Percentiles rank a stretch among this genome's conserved stretches.
phyloP scores from a whole-genome alignment of 1,140 invertebrate species.

The Neotoxoptera formosana region DNA sequence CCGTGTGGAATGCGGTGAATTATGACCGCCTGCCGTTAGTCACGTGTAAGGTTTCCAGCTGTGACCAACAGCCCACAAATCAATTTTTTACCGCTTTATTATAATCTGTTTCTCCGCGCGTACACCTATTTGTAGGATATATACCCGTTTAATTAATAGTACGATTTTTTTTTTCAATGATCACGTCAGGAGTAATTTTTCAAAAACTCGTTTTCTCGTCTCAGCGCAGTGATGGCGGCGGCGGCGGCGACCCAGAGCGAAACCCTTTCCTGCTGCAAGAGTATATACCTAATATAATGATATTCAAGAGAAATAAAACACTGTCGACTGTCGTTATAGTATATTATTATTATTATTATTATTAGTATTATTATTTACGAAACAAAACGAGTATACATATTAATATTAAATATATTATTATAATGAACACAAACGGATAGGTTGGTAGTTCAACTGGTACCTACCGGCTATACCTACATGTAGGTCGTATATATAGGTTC shows the following conservation, averaged over 20 bases:
- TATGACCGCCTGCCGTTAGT: slow-evolving; percentile 57
- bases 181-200: slow-evolving; percentile 56
- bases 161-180: slow-evolving; percentile 58
- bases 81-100: slow-evolving; percentile 54
- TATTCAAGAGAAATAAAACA: slow-evolving; percentile 49
- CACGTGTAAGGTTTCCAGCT: slow-evolving; percentile 48
- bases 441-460: not conserved
- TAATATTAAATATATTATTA: no score
- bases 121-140: slow-evolving; percentile 52
- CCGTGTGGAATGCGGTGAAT: slow-evolving; percentile 52
- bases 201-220: slow-evolving; percentile 54
- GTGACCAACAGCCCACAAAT: slow-evolving; percentile 56
- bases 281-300: no score
- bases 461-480: not conserved
- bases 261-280: not conserved
- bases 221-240: not conserved
- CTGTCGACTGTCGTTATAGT: slow-evolving; percentile 23
- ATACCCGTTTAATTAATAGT: slow-evolving; percentile 57
- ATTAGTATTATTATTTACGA: not conserved
- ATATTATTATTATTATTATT: not conserved
- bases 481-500: not conserved
- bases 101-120: slow-evolving; percentile 47
- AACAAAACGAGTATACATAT: not conserved
- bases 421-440: not conserved
- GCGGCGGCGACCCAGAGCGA: not conserved